Evolutionary conservation across 2,888 invertebrate species (phyloP).

Genomic region (Volucella zonaria): DNA sequence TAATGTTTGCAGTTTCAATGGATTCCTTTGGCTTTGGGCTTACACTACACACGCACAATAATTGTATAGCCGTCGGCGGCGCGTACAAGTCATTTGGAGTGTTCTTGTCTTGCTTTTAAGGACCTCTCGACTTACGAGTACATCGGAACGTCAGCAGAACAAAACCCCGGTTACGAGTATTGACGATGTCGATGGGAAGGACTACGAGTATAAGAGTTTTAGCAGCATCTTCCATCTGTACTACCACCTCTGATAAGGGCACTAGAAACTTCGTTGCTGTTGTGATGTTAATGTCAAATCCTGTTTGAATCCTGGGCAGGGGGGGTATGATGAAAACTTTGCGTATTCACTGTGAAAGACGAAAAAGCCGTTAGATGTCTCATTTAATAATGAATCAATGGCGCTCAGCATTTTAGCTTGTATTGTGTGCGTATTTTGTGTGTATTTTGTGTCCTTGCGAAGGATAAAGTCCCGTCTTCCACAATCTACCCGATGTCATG

Average conservation of each 20-base stretch:
- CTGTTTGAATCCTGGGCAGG: background rate
- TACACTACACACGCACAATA: slow-evolving; percentile 20
- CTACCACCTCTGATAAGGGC: background rate
- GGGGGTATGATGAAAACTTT: slow-evolving; percentile 11
- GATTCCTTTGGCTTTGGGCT: background rate
- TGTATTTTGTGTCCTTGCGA: background rate
- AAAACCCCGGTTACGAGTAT: background rate
- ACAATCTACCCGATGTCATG: too few relatives aligned
- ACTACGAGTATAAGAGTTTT: background rate
- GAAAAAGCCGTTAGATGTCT: slow-evolving; percentile 33
- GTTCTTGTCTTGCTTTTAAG: slow-evolving; percentile 10
- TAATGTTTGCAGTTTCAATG: background rate
- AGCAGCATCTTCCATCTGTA: too few relatives aligned
- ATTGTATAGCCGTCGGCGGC: slow-evolving; percentile 19
- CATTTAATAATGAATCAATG: slow-evolving; percentile 50
- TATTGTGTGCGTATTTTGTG: background rate
- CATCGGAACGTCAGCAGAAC: slow-evolving; percentile 5
- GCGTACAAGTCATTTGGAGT: slow-evolving; percentile 22
- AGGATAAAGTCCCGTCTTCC: too few relatives aligned
- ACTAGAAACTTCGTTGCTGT: slow-evolving; percentile 16
- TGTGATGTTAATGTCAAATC: slow-evolving; percentile 22
- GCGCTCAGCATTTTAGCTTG: background rate
- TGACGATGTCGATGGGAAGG: background rate
- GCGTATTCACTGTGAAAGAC: slow-evolving; percentile 2
- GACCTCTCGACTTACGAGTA: slow-evolving; percentile 6